Evolutionary conservation across 2,113 vertebrate genomes (phyloP).

Genomic region (Telmatochromis sp.): DNA sequence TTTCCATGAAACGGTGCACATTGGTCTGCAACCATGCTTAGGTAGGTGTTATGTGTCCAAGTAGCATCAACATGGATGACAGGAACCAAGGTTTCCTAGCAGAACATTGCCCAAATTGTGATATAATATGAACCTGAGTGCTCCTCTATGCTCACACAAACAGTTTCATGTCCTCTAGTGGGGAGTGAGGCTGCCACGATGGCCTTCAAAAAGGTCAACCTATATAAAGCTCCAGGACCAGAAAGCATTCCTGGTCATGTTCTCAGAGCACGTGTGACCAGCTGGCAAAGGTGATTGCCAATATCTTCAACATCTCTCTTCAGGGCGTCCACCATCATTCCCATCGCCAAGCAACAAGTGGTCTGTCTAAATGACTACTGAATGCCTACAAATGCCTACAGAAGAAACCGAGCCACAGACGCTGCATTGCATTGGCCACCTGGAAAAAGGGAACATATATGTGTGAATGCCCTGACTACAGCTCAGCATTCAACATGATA

Average conservation of each 20-base stretch:
- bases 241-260: not conserved
- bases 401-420: not conserved
- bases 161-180: not conserved
- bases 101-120: not conserved
- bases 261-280: not conserved
- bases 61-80: not conserved
- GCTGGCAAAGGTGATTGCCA: not conserved
- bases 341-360: not conserved
- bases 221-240: not conserved
- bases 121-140: not conserved
- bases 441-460: not conserved
- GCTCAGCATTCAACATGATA: not conserved
- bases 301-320: not conserved
- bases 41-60: not conserved
- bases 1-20: not conserved
- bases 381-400: not conserved
- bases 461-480: not conserved
- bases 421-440: not conserved
- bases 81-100: not conserved
- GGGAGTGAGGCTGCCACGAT: not conserved
- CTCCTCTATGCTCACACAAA: fast-evolving
- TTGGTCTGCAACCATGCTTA: not conserved
- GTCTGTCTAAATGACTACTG: not conserved
- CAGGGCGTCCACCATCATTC: not conserved
- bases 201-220: not conserved